Evolutionary conservation across 37 sponge, comb jelly and placozoan genomes (phyloP), one percentile per base, ranked within the genome.

Genomic region (Halisarca cf. caerulea): DNA sequence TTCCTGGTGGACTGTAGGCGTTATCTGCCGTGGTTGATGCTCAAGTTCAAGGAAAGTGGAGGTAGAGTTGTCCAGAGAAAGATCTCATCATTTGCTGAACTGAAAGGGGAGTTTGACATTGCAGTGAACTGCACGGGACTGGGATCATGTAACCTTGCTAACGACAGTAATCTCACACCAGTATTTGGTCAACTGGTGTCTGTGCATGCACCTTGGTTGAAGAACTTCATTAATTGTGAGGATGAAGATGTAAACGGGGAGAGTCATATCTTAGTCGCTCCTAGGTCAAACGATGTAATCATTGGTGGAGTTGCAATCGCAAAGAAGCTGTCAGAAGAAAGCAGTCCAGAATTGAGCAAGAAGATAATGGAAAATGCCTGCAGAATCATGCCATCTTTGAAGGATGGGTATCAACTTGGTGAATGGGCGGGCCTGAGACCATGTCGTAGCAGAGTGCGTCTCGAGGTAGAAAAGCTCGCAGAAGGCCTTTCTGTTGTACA

Each of bases 81-180:
- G 68, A 82, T 82, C 20, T 14, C 18, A 15, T 27, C 41, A 27
- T 23, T 82, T 28, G 45, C 71, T 14, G 45, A 40, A 1, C 42
- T 74, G 45, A 1, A 37, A 11, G 36, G 2, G 18, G 59, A 47
- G 2, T 84, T 40, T 33, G 77, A 84, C 78, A 23, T 84, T 3
- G 85, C 77, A 24, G 40, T 84, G 25, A 84, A 84, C 25, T 84
- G 85, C 58, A 75, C 85, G 2, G 85, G 85, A 1, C n/a, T 84
- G 55, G 85, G 75, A 73, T 36, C 85, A 77, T 7, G 14, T 8
- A 34, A 71, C 11, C 59, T 84, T 17, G 27, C 18, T 33, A 77
- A 45, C 39, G 85, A 84, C 58, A 35, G 2, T 18, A 20, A 35
- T 4, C 36, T 84, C 17, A 33, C 32, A 7, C 85, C 85, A 0